Evolutionary conservation across 2,113 vertebrate genomes (phyloP).

Genomic region (Proterorhinus semilunaris): DNA sequence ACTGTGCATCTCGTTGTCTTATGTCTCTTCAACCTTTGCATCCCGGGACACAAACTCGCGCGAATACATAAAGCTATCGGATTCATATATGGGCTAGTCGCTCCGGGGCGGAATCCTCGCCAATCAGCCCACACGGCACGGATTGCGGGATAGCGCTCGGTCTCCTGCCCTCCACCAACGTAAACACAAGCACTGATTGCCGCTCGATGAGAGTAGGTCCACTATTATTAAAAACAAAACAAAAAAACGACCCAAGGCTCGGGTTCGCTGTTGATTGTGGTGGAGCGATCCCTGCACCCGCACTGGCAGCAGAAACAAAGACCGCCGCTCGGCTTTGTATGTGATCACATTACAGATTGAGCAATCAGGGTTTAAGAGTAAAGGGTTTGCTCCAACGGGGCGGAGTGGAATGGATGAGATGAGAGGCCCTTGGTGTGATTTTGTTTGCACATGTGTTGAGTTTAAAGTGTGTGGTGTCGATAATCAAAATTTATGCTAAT

Average conservation of each 20-base stretch:
- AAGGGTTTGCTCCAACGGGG: slow-evolving; percentile 13
- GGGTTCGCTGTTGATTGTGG: slow-evolving; percentile 43
- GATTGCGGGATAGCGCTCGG: slow-evolving; percentile 42
- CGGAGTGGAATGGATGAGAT: slow-evolving; percentile 29
- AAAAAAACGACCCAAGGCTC: slow-evolving; percentile 26
- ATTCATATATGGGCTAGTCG: slow-evolving; percentile 15
- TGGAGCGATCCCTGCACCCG: slow-evolving; percentile 30
- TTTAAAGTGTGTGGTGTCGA: too few relatives aligned
- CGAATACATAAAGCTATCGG: slow-evolving; percentile 35
- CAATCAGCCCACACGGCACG: slow-evolving; percentile 13
- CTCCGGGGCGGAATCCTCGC: background rate
- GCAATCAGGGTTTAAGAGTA: slow-evolving; percentile 38
- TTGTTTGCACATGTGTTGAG: background rate
- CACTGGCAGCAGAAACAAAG: slow-evolving; percentile 35
- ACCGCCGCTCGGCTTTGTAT: slow-evolving; percentile 8
- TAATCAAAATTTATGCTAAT: too few relatives aligned
- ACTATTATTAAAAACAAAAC: slow-evolving; percentile 33
- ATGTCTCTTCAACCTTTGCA: slow-evolving; percentile 15
- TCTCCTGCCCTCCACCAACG: slow-evolving; percentile 39
- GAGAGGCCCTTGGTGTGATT: slow-evolving; percentile 17
- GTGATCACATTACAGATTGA: slow-evolving; percentile 40
- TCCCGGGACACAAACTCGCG: slow-evolving; percentile 21
- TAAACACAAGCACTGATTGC: slow-evolving; percentile 63
- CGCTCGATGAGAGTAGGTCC: slow-evolving; percentile 36
- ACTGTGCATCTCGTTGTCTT: slow-evolving; percentile 4